Evolutionary conservation across 1,140 invertebrate species (phyloP), one percentile per base, ranked within the genome.

Genomic region (Trachymyrmex cornetzi): DNA sequence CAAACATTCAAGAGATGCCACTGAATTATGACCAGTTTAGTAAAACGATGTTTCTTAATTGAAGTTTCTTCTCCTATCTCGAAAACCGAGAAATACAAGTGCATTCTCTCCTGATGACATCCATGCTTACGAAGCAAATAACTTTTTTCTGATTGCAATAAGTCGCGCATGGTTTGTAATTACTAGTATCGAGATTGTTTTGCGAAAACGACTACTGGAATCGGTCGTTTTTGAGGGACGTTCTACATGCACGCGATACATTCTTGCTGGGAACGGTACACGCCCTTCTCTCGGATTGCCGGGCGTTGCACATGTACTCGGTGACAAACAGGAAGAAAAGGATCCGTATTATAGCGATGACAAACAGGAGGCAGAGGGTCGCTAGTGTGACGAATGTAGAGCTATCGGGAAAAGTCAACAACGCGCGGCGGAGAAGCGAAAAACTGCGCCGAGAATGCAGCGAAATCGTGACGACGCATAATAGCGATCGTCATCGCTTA

Each of bases 381-480:
- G 72, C 72, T 19, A 34, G 22, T 82, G 38, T 71, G 34, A 77
- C 57, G 59, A 75, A 63, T 38, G 55, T n/a, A 24, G 44, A 34
- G 38, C 22, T 38, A 63, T 53, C 55, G n/a, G 72, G 61, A 64
- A 85, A 66, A 85, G 71, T 30, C 44, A 48, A 38, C 80, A 48
- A 53, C 44, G 64, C 44, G 64, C 34, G 48, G n/a, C 4, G 66
- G 16, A 22, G 38, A 34, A 69, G 22, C 34, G 71, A 71, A 71
- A 84, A 71, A 84, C 59, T 27, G 38, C 22, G 55, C 12, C 38
- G 69, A 48, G 72, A 74, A 74, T 53, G 50, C 53, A 19, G 34
- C 57, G 55, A 61, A 64, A 66, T 85, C 82, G 82, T 85, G 82
- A 75, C 71, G 53, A 34, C 16, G 72, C 82, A 85, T 53, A 85